A percentile compares a stretch with the other conserved stretches of the same genome.
Evolutionary conservation across 2,113 vertebrate species (phyloP).

Genomic region (Perognathus longimembris): DNA sequence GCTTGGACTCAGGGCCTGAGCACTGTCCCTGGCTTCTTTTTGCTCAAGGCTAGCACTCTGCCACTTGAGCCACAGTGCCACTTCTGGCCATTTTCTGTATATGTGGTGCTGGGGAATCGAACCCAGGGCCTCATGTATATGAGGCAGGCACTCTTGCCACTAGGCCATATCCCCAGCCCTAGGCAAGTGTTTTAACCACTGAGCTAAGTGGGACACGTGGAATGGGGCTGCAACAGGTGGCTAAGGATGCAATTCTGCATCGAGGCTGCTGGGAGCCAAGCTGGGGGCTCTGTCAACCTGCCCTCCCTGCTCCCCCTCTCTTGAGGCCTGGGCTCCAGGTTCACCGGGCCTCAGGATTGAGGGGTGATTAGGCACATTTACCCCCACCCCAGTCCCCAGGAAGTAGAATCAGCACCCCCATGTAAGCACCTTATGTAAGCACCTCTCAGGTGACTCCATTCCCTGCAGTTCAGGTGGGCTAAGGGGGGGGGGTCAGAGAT

Average conservation of each 20-base stretch:
- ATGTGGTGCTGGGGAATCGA: too few species aligned
- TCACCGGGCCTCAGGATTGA: not conserved
- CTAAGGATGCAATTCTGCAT: not conserved
- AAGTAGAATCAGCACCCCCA: not conserved
- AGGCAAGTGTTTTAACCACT: too few species aligned
- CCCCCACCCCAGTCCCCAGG: not conserved
- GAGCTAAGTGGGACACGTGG: too few species aligned
- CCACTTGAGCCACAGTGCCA: too few species aligned
- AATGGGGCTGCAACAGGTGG: not conserved
- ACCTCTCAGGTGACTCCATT: not conserved
- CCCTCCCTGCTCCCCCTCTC: not conserved
- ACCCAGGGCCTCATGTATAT: too few species aligned
- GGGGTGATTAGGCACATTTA: not conserved
- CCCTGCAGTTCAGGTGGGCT: not conserved
- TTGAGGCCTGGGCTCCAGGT: not conserved
- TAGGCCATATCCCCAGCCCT: too few species aligned
- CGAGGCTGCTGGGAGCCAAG: rapidly evolving
- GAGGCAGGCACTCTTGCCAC: too few species aligned
- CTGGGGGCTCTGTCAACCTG: not conserved
- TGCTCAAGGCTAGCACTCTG: too few species aligned
- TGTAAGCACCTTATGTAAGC: not conserved
- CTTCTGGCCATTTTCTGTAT: too few species aligned
- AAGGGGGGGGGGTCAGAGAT: not conserved
- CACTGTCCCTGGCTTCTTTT: too few species aligned
- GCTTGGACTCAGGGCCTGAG: too few species aligned